Evolutionary conservation across 1,140 invertebrate genomes (phyloP).

Genomic region (Drosophila lacertosa): DNA sequence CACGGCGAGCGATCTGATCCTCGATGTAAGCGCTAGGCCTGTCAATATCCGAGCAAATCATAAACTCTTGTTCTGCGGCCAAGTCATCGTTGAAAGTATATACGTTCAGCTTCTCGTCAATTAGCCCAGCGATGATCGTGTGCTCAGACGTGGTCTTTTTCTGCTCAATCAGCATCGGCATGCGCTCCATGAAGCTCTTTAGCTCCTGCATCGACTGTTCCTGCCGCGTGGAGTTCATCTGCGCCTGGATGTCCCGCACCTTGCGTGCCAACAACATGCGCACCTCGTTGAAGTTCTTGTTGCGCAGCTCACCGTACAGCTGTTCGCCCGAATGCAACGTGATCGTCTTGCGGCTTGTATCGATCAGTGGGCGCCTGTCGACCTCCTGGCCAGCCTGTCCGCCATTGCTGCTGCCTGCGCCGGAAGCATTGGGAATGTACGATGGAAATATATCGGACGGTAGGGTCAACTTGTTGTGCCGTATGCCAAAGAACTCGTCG

Average conservation of each 20-base stretch:
- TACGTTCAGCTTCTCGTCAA: constrained; percentile 86
- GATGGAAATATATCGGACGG: constrained; percentile 93
- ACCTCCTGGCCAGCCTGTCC: not conserved
- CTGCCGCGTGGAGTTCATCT: constrained; percentile 93
- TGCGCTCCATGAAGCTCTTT: constrained; percentile 93
- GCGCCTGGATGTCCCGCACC: constrained; percentile 93
- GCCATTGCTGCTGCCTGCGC: constrained; percentile 61
- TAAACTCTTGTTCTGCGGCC: constrained; percentile 93
- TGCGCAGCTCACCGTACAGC: constrained; percentile 94
- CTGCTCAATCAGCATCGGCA: constrained; percentile 94
- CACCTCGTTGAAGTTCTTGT: constrained; percentile 97
- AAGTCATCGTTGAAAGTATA: constrained; percentile 86
- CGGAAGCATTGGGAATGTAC: constrained; percentile 79
- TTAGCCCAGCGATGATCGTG: constrained; percentile 87
- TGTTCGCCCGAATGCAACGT: constrained; percentile 96
- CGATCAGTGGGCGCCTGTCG: constrained; percentile 2
- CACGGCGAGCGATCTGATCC: constrained; percentile 93
- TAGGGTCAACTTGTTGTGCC: constrained; percentile 90
- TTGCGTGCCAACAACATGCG: constrained; percentile 93
- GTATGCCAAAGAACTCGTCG: constrained; percentile 87
- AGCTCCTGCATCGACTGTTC: constrained; percentile 96
- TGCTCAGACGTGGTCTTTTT: constrained; percentile 92
- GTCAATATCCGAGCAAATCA: constrained; percentile 96
- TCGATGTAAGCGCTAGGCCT: constrained; percentile 95
- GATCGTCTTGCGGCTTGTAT: constrained; percentile 91